phyloP scores from a whole-genome alignment of 2,888 invertebrate genomes.

The Drosophila aldrichi region DNA sequence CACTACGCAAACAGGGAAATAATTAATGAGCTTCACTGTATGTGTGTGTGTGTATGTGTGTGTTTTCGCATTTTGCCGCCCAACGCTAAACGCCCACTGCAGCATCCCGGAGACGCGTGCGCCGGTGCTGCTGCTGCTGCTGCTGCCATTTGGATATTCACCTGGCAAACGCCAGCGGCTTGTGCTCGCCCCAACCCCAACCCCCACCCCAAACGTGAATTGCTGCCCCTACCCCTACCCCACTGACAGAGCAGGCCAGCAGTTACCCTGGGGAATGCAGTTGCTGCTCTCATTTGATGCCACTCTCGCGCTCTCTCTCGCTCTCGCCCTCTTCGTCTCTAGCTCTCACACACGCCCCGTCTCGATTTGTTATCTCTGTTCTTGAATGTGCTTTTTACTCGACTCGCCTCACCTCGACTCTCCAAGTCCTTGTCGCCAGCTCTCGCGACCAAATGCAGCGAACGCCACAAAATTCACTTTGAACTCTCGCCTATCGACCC shows the following conservation, averaged over 20 bases:
- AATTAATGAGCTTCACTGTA: slow-evolving; percentile 17
- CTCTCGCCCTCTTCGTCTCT: background rate
- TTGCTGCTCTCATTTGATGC: slow-evolving; percentile 6
- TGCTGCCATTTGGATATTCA: slow-evolving; percentile 33
- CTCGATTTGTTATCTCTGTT: slow-evolving; percentile 16
- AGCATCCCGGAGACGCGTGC: slow-evolving; percentile 56
- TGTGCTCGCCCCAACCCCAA: background rate
- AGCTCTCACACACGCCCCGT: background rate
- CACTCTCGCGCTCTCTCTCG: background rate
- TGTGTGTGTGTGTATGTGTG: slow-evolving; percentile 10
- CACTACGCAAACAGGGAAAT: slow-evolving; percentile 19
- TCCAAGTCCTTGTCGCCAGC: slow-evolving; percentile 14
- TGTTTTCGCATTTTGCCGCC: background rate
- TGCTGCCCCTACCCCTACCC: background rate
- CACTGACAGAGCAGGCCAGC: background rate
- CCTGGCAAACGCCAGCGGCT: slow-evolving; percentile 19
- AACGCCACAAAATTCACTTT: slow-evolving; percentile 19
- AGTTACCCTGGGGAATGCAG: slow-evolving; percentile 19
- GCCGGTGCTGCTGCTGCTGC: slow-evolving; percentile 25
- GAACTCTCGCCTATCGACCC: slow-evolving; percentile 20
- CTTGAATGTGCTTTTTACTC: slow-evolving; percentile 7
- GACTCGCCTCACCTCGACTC: background rate
- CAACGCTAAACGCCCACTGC: slow-evolving; percentile 38
- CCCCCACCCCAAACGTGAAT: too few relatives aligned
- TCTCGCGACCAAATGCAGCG: slow-evolving; percentile 27